Conservation (phyloP, 2,888 invertebrate genomes). For the Melanostoma mellinum region DNA sequence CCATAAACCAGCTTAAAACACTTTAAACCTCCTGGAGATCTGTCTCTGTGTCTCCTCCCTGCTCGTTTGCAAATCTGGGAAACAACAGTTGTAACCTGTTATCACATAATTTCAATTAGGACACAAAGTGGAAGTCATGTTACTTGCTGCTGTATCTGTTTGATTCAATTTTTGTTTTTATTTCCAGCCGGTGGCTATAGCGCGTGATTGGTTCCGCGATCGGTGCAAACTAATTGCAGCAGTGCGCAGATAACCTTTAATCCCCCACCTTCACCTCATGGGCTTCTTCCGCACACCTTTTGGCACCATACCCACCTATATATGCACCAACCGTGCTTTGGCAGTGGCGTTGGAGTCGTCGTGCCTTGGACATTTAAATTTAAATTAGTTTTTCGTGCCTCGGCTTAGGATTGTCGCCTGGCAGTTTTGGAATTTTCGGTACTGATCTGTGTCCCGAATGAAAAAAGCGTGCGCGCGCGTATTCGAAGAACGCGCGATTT, state of each 20-base stretch:
- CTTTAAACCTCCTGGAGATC: constrained; percentile 57
- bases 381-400: constrained; percentile 80
- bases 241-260: constrained; percentile 71
- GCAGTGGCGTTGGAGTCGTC: constrained; percentile 58
- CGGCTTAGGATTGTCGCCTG: constrained; percentile 70
- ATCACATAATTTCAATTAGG: constrained; percentile 73
- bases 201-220: constrained; percentile 73
- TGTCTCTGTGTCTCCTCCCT: constrained; percentile 3
- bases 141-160: constrained; percentile 50
- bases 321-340: background rate
- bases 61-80: constrained; percentile 24
- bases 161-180: constrained; percentile 46
- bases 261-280: constrained; percentile 61
- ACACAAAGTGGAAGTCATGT: constrained; percentile 73
- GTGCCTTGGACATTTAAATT: constrained; percentile 79
- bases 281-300: constrained; percentile 30
- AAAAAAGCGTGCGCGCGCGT: constrained; percentile 68
- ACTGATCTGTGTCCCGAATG: constrained; percentile 45
- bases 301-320: constrained; percentile 21
- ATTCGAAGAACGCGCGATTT: constrained; percentile 70
- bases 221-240: constrained; percentile 73
- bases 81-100: constrained; percentile 73
- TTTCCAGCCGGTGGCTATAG: constrained; percentile 57
- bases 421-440: constrained; percentile 68
- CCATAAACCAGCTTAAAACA: constrained; percentile 70